Evolutionary conservation across 2,113 vertebrate genomes (phyloP), one percentile per base, ranked within the genome.

Genomic region (Ptilorrhoa leucosticta): DNA sequence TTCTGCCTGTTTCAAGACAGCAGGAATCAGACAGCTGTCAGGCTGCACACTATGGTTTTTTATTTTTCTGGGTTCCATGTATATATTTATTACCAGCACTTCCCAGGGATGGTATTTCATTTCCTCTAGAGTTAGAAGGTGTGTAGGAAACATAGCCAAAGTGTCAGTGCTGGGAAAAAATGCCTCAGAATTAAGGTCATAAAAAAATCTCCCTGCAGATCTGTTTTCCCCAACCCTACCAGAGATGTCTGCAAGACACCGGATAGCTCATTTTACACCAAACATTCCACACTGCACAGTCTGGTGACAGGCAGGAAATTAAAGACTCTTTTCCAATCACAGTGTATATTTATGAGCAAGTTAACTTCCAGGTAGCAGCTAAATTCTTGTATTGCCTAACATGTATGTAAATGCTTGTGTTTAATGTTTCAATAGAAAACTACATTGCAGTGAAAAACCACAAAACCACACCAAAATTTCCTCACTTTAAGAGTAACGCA

Each of bases 301-400:
- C 69, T 54, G 69, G 22, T 69, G 94, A 81, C 8, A 1, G n/a
- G 58, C 93, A 95, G 90, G 95, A 97, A 95, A 91, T 95, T 42
- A 91, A 89, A 93, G 93, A 40, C 76, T 65, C 65, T 73, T 83
- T 81, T 80, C 75, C 2, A 3, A 47, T 40, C 83, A 42, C 60
- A 15, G 10, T 13, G 35, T 42, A 2, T 42, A 72, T 70, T 94
- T 91, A 81, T 31, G 64, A 81, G 53, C 4, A 58, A 63, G 33
- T 31, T 82, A 66, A 63, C 33, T 89, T 91, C 42, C 81, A 93
- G 73, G 81, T 89, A 89, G 73, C 44, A 71, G 69, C 70, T 63
- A 31, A 63, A 51, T 48, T 82, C 44, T 93, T 24, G 31, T 58
- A 18, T 39, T 94, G 8, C 65, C 64, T 33, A 39, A 40, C 15